Evolutionary conservation across 2,113 vertebrate species (phyloP), one percentile per base, ranked within the genome.

Genomic region (Myrmecophaga tridactyla): DNA sequence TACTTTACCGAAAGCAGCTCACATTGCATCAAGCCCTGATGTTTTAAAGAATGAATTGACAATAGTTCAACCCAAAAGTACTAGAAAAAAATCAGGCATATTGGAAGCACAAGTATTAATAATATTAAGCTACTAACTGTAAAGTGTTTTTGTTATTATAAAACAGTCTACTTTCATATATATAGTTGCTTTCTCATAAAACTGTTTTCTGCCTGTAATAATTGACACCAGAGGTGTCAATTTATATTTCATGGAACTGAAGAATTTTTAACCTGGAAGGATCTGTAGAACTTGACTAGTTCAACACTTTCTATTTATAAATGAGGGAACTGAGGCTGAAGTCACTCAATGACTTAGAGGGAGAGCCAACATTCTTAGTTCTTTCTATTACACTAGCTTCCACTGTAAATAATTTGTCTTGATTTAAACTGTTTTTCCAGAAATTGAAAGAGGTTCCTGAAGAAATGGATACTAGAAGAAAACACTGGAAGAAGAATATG

Each of bases 401-500:
- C 53, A 31, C 51, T 93, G 9, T 69, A 95, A 95, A 86, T 91
- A 80, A 77, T 77, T 76, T 91, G 62, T 77, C 58, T 96, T 89
- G 56, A 95, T 88, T 96, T 78, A 94, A 92, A 96, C 60, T 94
- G 29, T 95, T 41, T 60, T 90, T 63, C 69, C 69, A 93, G 36
- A 53, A 76, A 62, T 75, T 95, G 51, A 69, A 96, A 96, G 60
- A 80, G 51, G 86, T 97, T 56, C 89, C 48, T 82, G 80, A 56
- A 89, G 58, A 72, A 94, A 96, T 83, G 90, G 83, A 96, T 56
- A 89, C 48, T 69, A 91, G 93, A 89, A 92, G 70, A 90, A 97
- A 98, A 69, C 89, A 97, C 70, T 97, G 97, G 97, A 96, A 98
- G 48, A 95, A 98, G 89, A 96, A 97, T 15, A 94, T 96, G 27